phyloP scores from a whole-genome alignment of 2,797 vertebrate species.

The Tenualosa ilisha region DNA sequence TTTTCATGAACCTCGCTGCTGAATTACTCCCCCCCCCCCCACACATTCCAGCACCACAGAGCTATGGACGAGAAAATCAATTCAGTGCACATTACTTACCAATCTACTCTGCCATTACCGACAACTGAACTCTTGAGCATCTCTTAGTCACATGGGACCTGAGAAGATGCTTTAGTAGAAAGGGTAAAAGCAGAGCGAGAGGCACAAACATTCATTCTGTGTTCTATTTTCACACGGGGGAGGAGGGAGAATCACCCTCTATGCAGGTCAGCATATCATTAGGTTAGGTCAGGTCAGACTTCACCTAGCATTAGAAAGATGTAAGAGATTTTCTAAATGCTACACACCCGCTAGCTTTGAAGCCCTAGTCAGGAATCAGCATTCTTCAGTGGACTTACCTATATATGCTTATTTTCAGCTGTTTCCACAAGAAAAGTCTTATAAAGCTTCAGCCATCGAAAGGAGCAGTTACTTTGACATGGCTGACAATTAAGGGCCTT shows the following conservation, averaged over 20 bases:
- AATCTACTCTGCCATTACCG: background rate
- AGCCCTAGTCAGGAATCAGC: background rate
- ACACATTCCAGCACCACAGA: background rate
- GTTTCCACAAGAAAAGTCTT: background rate
- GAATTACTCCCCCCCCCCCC: background rate
- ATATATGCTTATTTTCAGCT: background rate
- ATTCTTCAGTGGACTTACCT: background rate
- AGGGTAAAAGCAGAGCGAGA: no score
- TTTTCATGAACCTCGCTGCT: constrained; percentile 3
- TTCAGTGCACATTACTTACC: constrained; percentile 13
- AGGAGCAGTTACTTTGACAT: constrained; percentile 30
- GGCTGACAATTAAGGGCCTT: constrained; percentile 31
- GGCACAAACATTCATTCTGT: no score
- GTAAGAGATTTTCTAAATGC: background rate
- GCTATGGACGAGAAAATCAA: constrained; percentile 2
- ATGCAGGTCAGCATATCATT: no score
- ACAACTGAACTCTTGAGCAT: constrained; percentile 3
- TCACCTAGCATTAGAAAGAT: background rate
- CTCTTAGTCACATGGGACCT: background rate
- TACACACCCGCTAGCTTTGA: background rate
- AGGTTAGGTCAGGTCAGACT: no score
- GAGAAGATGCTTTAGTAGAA: background rate
- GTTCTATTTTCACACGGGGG: no score
- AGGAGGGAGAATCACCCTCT: no score
- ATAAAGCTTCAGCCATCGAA: background rate